Evolutionary conservation across 2,797 vertebrate genomes (phyloP), one percentile per base, ranked within the genome.

Genomic region (Gouania willdenowi): DNA sequence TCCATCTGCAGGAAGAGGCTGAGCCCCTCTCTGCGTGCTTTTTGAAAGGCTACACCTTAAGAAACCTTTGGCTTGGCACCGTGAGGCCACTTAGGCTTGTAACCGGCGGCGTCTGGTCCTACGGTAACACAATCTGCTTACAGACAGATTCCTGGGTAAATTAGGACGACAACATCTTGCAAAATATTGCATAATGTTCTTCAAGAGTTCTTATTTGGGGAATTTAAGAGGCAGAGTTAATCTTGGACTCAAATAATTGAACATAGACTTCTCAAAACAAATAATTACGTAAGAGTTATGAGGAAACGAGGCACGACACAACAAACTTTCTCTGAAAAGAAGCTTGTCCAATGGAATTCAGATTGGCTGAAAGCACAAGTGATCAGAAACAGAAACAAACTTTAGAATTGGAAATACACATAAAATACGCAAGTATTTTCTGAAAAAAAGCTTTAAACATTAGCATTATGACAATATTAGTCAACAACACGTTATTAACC

Each of bases 31-130:
- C 5, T 13, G 11, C 3, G 6, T 3, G 0, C 10, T 3, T 65
- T 60, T 38, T 44, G 66, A 70, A 75, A 73, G 0, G 5, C 2
- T 53, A 73, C 32, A 69, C 66, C 48, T 45, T 26, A 20, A 6
- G 51, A 29, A 46, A 42, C n/a, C 26, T 25, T 39, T 31, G 10
- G 4, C 9, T 12, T 16, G 4, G 25, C 6, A 3, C 3, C 10
- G 17, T 6, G 14, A 14, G 6, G 34, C 7, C n/a, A n/a, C n/a
- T n/a, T n/a, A 5, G 3, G 15, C 9, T 17, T n/a, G 23, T 1
- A 6, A 11, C 42, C 1, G 20, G 17, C 5, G 1, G 12, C 3
- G 11, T 11, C 25, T 13, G 35, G 19, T 33, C 8, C 21, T 13
- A 5, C 12, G 11, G 26, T 28, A 40, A 23, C 6, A 4, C 10